Conservation (phyloP, 35 echinoderm and acorn worm species). For the Hemicentrotus pulcherrimus region DNA sequence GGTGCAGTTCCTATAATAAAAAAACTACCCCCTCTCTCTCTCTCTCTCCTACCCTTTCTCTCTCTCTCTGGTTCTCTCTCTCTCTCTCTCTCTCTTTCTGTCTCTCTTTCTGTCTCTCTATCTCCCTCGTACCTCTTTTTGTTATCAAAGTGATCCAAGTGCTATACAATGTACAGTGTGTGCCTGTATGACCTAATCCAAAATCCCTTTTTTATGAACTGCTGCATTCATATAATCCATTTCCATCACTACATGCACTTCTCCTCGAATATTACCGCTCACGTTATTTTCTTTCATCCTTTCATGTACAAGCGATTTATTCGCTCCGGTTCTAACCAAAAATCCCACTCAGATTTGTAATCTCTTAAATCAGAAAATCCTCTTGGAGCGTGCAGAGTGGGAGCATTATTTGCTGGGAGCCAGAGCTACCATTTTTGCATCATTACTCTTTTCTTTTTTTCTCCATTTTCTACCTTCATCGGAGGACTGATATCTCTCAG, state of each 20-base stretch:
- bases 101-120: background rate
- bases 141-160: background rate
- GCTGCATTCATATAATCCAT: constrained; percentile 23
- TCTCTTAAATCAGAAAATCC: constrained; percentile 46
- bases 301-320: background rate
- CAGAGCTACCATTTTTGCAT: constrained; percentile 14
- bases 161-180: background rate
- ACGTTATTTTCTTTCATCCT: background rate
- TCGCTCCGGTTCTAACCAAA: background rate
- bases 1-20: background rate
- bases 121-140: background rate
- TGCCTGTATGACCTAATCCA: background rate
- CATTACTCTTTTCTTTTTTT: constrained; percentile 4
- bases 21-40: background rate
- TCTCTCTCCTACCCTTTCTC: background rate
- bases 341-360: constrained; percentile 34
- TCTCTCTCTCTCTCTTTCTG: background rate
- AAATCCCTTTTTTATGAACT: constrained; percentile 10
- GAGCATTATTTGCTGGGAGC: background rate
- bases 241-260: constrained; percentile 30
- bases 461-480: background rate
- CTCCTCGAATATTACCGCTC: background rate
- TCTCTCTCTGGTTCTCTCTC: background rate
- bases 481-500: background rate
- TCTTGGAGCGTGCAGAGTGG: background rate